Conservation (phyloP, 2,797 vertebrate genomes). For the Syngnathus rostellatus region DNA sequence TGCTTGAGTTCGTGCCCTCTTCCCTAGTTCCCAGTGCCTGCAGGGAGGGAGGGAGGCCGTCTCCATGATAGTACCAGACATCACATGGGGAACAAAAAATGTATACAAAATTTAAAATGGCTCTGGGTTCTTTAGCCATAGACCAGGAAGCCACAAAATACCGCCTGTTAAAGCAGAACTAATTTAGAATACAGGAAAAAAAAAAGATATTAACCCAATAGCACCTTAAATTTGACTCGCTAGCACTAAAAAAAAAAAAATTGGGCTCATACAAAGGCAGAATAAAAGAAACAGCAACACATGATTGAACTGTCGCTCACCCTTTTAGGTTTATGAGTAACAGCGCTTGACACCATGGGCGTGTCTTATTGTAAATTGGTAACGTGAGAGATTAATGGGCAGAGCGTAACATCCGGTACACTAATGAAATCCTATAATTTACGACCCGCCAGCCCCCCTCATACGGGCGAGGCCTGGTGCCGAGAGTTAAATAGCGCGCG, state of each 20-base stretch:
- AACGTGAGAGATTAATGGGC: conserved; percentile 21
- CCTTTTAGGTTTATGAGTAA: neutral
- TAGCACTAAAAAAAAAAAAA: neutral
- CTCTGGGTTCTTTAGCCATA: neutral
- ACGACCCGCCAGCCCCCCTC: conserved; percentile 12
- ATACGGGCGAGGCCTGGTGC: conserved; percentile 11
- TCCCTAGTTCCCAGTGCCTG: conserved; percentile 54
- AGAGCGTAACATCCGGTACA: conserved; percentile 36
- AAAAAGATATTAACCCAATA: neutral
- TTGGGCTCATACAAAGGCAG: neutral
- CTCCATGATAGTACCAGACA: neutral
- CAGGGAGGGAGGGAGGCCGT: conserved; percentile 18
- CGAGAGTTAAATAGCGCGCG: conserved; percentile 17
- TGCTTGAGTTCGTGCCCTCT: conserved; percentile 45
- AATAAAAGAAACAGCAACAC: neutral
- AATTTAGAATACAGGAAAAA: neutral
- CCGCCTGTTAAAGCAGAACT: neutral
- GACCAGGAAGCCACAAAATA: neutral
- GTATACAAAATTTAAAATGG: neutral
- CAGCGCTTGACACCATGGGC: neutral
- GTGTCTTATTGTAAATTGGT: conserved; percentile 15
- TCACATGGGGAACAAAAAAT: neutral
- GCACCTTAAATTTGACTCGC: neutral
- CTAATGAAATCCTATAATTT: conserved; percentile 57
- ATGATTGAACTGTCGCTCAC: neutral